These are phyloP conservation scores for Drosophila prostipennis DNA, from an alignment of 2,888 invertebrate genomes.

Conservation along the genomic window DNA sequence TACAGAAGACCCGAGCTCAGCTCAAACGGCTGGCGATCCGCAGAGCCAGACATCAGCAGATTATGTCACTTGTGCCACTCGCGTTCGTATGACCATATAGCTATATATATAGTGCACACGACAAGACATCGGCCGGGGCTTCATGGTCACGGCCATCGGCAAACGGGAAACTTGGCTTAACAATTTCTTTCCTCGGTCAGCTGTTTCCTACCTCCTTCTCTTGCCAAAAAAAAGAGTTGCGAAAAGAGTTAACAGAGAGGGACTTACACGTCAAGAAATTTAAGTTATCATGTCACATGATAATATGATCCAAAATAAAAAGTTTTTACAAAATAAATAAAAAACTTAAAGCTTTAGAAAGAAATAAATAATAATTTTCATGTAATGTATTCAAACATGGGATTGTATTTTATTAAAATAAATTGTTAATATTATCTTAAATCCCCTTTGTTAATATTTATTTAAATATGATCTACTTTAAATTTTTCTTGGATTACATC, in stretches of 20 bases:
- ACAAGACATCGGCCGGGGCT: constrained; percentile 43
- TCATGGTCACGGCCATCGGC: constrained; percentile 69
- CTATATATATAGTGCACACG: constrained; percentile 56
- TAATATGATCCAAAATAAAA: too few species aligned
- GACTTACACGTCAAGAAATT: neutral
- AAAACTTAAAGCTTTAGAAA: too few species aligned
- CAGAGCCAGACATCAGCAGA: constrained; percentile 70
- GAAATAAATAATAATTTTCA: too few species aligned
- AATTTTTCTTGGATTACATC: too few species aligned
- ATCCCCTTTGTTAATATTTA: too few species aligned
- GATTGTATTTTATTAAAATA: too few species aligned
- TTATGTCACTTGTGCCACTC: constrained; percentile 63
- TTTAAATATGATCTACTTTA: too few species aligned
- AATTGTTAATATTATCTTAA: too few species aligned
- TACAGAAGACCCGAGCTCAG: constrained; percentile 69
- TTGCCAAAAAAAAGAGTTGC: constrained; percentile 12
- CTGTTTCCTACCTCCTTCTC: constrained; percentile 50
- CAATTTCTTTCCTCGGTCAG: constrained; percentile 57
- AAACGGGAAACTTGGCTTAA: constrained; percentile 56
- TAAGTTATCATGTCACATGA: too few species aligned
- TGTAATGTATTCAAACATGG: too few species aligned
- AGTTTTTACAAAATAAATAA: too few species aligned
- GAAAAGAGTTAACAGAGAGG: constrained; percentile 14
- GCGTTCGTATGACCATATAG: constrained; percentile 1
- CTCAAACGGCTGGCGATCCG: constrained; percentile 40